Conservation (phyloP, 2,113 vertebrate species). For the Sander vitreus region DNA sequence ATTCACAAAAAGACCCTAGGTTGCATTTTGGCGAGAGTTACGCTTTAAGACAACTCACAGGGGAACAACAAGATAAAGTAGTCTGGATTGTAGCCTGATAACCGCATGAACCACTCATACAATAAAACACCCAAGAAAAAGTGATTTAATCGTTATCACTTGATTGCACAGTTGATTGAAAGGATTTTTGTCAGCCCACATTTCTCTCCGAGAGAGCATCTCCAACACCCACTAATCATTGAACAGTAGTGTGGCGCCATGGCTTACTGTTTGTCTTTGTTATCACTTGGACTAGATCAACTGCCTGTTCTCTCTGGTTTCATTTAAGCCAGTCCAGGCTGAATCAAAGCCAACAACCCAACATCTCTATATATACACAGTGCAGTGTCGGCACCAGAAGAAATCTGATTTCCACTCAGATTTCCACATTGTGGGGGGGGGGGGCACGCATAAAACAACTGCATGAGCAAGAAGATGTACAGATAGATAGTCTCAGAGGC, state of each 20-base stretch:
- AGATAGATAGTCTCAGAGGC: background rate
- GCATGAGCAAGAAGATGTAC: conserved; percentile 16
- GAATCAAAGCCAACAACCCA: conserved; percentile 35
- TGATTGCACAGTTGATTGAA: conserved; percentile 69
- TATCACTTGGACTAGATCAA: conserved; percentile 65
- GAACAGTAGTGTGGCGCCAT: conserved; percentile 24
- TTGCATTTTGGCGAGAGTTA: too few species aligned
- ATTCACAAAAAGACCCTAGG: too few species aligned
- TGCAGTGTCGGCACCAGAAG: background rate
- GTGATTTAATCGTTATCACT: conserved; percentile 70
- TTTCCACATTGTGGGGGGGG: background rate
- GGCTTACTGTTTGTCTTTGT: conserved; percentile 70
- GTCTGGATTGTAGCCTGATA: background rate
- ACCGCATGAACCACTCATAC: conserved; percentile 37
- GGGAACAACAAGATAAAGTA: background rate
- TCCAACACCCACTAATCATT: conserved; percentile 31
- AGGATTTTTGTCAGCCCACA: conserved; percentile 44
- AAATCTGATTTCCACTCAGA: conserved; percentile 9
- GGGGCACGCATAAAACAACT: background rate
- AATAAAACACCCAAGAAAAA: conserved; percentile 48
- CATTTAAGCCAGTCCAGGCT: conserved; percentile 53
- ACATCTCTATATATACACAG: background rate
- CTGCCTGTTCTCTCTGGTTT: conserved; percentile 41
- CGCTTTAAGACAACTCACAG: background rate
- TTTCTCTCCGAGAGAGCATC: conserved; percentile 45